phyloP scores from a whole-genome alignment of 2,888 invertebrate genomes.

The Fissipunctia ypsillon region DNA sequence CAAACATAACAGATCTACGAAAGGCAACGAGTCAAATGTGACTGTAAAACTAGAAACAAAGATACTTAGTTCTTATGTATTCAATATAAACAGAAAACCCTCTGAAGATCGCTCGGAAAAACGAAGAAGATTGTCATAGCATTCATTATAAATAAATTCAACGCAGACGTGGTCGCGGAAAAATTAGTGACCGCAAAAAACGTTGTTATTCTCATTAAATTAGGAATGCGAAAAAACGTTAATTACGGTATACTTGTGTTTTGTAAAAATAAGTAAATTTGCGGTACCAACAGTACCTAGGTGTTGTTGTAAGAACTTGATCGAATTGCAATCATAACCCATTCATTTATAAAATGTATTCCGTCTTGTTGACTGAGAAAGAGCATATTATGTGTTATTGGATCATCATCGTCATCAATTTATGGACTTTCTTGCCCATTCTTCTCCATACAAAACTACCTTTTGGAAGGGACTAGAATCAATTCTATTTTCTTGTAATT shows the following conservation, averaged over 20 bases:
- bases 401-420: background rate
- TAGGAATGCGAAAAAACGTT: constrained; percentile 46
- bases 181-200: constrained; percentile 41
- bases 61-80: background rate
- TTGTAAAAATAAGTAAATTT: constrained; percentile 50
- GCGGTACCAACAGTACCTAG: constrained; percentile 28
- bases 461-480: background rate
- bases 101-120: constrained; percentile 22
- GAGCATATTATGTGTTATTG: constrained; percentile 1
- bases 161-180: constrained; percentile 41
- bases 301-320: constrained; percentile 13
- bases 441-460: background rate
- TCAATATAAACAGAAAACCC: constrained; percentile 1
- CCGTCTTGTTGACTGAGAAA: background rate
- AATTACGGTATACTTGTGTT: constrained; percentile 49
- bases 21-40: background rate
- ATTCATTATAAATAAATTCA: constrained; percentile 40
- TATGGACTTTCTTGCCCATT: background rate
- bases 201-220: constrained; percentile 36
- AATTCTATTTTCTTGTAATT: no score
- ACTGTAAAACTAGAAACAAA: constrained; percentile 19
- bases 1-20: background rate
- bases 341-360: background rate
- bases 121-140: constrained; percentile 32
- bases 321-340: constrained; percentile 4